Conservation (phyloP, 2,113 vertebrate species). For the Colistium nudipinnis region DNA sequence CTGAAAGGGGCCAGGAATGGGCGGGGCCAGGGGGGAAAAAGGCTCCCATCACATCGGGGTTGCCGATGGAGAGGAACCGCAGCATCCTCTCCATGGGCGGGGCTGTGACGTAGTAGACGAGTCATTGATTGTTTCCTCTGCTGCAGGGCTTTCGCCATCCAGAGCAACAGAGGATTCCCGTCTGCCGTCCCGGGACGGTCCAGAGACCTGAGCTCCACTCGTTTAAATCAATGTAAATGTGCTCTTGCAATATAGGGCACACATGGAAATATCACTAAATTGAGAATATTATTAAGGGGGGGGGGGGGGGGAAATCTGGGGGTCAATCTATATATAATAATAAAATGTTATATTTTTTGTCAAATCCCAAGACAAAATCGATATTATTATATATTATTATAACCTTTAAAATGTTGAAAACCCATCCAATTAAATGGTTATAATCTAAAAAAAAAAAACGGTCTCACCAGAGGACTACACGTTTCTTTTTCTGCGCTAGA, state of each 20-base stretch:
- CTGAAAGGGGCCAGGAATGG: conserved; percentile 8
- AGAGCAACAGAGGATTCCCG: conserved; percentile 75
- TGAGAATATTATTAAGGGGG: no score
- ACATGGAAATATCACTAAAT: conserved; percentile 2
- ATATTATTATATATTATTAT: no score
- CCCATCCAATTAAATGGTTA: neutral
- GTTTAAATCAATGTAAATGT: conserved; percentile 22
- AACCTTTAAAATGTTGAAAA: neutral
- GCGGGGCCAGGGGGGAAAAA: no score
- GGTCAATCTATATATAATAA: no score
- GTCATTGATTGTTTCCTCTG: conserved; percentile 69
- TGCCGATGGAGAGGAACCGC: conserved; percentile 8
- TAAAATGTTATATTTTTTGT: no score
- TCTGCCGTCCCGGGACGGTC: conserved; percentile 48
- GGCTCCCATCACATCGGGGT: no score
- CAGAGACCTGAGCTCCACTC: conserved; percentile 32
- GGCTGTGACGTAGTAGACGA: conserved; percentile 66
- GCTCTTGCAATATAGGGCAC: conserved; percentile 36
- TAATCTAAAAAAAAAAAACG: neutral
- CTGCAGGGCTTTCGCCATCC: conserved; percentile 67
- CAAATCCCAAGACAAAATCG: no score
- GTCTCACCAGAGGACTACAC: neutral
- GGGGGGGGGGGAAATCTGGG: no score
- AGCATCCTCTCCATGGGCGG: conserved; percentile 46
- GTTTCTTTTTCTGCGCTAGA: no score